Percentiles rank a stretch among this genome's conserved stretches.
These are phyloP conservation scores for Molorchus minor DNA, from an alignment of 2,888 invertebrate species.

Conservation along the genomic window DNA sequence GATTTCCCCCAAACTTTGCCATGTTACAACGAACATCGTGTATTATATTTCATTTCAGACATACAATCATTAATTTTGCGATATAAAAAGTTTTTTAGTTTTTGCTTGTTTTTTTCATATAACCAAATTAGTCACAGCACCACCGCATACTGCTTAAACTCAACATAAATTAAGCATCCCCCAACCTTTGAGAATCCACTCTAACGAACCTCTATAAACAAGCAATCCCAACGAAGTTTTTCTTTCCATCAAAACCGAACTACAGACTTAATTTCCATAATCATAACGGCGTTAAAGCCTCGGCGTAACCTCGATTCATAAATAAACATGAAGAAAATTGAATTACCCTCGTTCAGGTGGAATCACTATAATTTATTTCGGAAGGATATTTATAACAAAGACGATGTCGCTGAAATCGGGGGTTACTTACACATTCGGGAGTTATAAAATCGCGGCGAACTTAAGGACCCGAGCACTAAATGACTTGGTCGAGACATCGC, in stretches of 20 bases:
- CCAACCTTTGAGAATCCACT: not conserved
- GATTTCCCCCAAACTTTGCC: no score
- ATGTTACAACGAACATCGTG: no score
- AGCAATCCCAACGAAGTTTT: conserved; percentile 10
- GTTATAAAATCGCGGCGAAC: conserved; percentile 8
- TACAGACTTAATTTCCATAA: conserved; percentile 14
- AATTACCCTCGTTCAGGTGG: conserved; percentile 13
- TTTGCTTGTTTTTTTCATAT: no score
- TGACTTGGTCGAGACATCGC: conserved; percentile 11
- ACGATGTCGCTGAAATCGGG: conserved; percentile 6
- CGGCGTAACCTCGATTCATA: conserved; percentile 11
- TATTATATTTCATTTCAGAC: no score
- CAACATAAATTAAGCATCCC: no score
- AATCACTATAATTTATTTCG: conserved; percentile 10
- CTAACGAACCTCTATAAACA: not conserved
- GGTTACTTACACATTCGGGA: conserved; percentile 9
- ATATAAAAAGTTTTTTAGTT: no score
- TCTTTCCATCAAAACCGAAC: conserved; percentile 1
- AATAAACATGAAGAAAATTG: conserved; percentile 18
- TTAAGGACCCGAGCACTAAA: conserved; percentile 4
- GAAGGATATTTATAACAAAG: conserved; percentile 4
- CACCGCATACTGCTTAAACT: no score
- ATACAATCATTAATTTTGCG: no score
- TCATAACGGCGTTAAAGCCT: conserved; percentile 10
- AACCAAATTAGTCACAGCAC: no score